Percentiles rank a stretch among this genome's conserved stretches.
phyloP scores from a whole-genome alignment of 2,888 invertebrate genomes.

The Dioctria rufipes region DNA sequence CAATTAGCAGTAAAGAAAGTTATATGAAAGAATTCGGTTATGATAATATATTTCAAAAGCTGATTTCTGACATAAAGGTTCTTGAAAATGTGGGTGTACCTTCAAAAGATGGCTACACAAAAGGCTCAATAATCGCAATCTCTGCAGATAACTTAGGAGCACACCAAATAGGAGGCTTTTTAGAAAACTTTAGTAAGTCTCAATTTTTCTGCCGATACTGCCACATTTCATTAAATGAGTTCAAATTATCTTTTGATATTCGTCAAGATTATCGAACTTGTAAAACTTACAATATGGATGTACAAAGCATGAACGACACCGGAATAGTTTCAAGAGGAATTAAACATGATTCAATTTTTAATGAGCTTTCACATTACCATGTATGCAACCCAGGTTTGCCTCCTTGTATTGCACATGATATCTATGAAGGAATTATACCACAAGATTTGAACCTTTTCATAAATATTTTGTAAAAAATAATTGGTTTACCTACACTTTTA shows the following conservation, averaged over 20 bases:
- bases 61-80: no score
- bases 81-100: no score
- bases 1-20: no score
- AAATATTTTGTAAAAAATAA: no score
- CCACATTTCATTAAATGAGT: neutral
- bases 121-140: neutral
- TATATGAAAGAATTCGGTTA: no score
- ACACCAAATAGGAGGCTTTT: constrained; percentile 1
- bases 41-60: no score
- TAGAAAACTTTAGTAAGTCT: neutral
- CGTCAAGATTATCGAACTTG: neutral
- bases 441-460: neutral
- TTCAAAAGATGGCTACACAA: no score
- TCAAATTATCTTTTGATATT: neutral
- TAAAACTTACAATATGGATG: neutral
- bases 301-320: neutral
- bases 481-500: no score
- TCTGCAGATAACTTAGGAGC: neutral
- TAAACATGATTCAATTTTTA: neutral
- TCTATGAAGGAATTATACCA: neutral
- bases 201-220: neutral
- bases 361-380: neutral
- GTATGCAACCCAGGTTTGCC: neutral
- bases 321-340: neutral
- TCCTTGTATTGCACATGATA: neutral